Evolutionary conservation across 2,888 invertebrate genomes (phyloP), one percentile per base, ranked within the genome.

Genomic region (Malthinus seriepunctatus): DNA sequence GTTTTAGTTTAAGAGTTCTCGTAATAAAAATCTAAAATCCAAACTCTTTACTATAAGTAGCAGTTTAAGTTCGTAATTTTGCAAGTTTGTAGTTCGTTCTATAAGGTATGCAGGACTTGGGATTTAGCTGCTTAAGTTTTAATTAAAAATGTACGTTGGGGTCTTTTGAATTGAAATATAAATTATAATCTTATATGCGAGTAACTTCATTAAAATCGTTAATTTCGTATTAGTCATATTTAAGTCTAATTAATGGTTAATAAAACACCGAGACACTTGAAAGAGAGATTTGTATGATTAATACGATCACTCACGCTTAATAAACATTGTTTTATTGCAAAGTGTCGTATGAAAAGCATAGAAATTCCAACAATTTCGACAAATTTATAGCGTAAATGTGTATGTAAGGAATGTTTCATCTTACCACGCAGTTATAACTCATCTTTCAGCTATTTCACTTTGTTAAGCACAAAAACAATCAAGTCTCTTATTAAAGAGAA

Each of bases 401-500:
- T 56, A 61, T 61, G 56, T 56, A 50, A 52, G 61, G 61, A 61
- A 61, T 61, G 60, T 59, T 61, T 58, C 58, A 60, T 51, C 61
- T 58, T 59, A 61, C 52, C 61, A 56, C 57, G 59, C 54, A 60
- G 60, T 60, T 60, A 58, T 63, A 63, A 63, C 56, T 63, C 60
- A 63, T 60, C 57, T 63, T 55, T 49, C 48, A 57, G 60, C 51
- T 47, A 48, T 54, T 57, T 56, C 51, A 54, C 57, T 54, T 63
- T 56, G 53, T 49, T 23, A 39, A 53, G 34, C 39, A 37, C 52
- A 52, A 58, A 58, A 53, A 58, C 53, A 48, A 53, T 58, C 39
- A 15, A 14, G 15, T 42, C 39, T 23, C 23, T 42, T 42, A 23
- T 15, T 42, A 42, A 42, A 42, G 23, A 15, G 48, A 39, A 50